Conservation (phyloP, 2,113 vertebrate species). For the Muntiacus muntjak region DNA sequence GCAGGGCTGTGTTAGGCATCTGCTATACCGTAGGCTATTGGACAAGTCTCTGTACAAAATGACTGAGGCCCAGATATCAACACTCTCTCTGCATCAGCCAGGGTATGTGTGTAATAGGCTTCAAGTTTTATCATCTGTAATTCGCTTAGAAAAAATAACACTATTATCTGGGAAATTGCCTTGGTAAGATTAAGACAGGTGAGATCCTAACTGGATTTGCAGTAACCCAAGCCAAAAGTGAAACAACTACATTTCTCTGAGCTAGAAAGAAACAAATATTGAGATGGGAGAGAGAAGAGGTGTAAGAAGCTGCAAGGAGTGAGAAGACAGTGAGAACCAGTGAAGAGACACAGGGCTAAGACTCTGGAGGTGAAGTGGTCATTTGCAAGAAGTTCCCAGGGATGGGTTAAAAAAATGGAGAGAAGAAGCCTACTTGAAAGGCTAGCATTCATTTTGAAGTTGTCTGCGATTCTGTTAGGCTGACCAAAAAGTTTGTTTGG, state of each 20-base stretch:
- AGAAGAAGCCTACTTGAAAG: not conserved
- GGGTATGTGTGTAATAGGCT: not conserved
- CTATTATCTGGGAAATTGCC: not conserved
- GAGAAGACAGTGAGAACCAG: not conserved
- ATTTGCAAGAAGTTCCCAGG: not conserved
- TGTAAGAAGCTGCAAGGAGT: not conserved
- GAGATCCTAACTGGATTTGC: not conserved
- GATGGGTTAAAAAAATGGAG: not conserved
- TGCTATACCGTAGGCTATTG: not conserved
- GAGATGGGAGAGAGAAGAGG: not conserved
- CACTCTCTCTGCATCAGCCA: accelerated
- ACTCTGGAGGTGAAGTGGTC: accelerated
- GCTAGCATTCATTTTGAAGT: not conserved
- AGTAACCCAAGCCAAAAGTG: not conserved
- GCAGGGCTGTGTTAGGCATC: not conserved
- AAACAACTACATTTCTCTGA: not conserved
- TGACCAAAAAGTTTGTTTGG: not conserved
- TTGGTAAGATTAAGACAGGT: not conserved
- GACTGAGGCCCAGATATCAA: not conserved
- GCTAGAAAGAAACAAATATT: not conserved
- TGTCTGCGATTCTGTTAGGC: not conserved
- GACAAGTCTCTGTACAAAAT: not conserved
- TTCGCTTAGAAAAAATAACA: not conserved
- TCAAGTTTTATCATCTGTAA: not conserved
- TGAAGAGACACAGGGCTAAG: not conserved